Evolutionary conservation across 2,797 vertebrate genomes (phyloP).

Genomic region (Tadarida brasiliensis): DNA sequence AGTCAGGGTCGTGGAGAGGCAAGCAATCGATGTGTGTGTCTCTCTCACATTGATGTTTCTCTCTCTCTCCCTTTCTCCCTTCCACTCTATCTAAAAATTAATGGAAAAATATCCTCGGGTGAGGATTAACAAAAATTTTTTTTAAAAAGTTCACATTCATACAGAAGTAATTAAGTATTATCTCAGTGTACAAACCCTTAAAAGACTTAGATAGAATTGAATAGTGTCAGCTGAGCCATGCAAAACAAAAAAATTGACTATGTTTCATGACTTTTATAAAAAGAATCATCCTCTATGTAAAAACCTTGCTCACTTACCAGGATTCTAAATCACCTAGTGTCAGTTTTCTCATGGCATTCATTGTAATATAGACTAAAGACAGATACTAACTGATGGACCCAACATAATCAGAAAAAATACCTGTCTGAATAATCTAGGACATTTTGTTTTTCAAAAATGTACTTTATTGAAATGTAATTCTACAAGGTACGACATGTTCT

Average conservation of each 20-base stretch:
- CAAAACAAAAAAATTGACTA: conserved; percentile 23
- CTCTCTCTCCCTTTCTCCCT: no score
- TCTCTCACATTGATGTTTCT: no score
- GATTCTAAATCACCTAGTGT: neutral
- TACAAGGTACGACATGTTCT: neutral
- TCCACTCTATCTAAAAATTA: no score
- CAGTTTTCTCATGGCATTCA: neutral
- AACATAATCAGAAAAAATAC: neutral
- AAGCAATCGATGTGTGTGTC: no score
- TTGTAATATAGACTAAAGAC: neutral
- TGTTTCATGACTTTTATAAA: neutral
- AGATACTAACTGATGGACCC: neutral
- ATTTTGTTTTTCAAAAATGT: neutral
- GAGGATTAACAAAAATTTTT: no score
- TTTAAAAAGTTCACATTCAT: neutral
- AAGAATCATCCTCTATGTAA: conserved; percentile 30
- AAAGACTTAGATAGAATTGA: neutral
- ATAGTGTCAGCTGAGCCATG: neutral
- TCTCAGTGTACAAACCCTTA: neutral
- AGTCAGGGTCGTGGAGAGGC: no score
- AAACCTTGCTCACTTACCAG: neutral
- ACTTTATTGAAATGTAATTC: neutral
- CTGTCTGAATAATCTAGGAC: neutral
- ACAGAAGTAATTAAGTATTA: conserved; percentile 20
- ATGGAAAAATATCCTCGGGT: no score